Base-by-base conservation (phyloP, 1,140 invertebrate species). In the Ceratosolen fusciceps region DNA sequence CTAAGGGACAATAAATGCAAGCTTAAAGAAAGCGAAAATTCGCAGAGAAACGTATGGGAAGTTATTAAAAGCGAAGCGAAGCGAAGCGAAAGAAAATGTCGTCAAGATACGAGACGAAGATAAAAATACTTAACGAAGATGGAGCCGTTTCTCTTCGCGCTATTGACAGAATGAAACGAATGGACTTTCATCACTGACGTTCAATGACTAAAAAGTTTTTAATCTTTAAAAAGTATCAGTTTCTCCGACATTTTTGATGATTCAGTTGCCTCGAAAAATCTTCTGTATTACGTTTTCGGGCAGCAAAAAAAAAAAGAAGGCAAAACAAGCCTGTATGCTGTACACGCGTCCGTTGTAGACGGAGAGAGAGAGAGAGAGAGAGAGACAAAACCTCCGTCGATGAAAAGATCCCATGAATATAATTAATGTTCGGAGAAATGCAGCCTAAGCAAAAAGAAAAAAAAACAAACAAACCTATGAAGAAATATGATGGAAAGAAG, bases 191-290 rank as follows among this genome's bases (percentile, higher is more conserved):
- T 77, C 49, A 77, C 34, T n/a, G 37, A n/a, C 75, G 65, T 56
- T 77, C 70, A 77, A 77, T 70, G 49, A 77, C 75, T 70, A 43
- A 65, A 77, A 77, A 70, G 34, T 58, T 70, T 68, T n/a, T n/a
- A n/a, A 70, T 56, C 43, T n/a, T 70, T 77, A 77, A 77, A 77
- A 76, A 76, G 68, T 76, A 86, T 84, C 82, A 84, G 81, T 82
- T 73, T 47, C 77, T 54, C 56, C 34, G 21, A 34, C 68, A 62
- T 82, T 82, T 82, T 60, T 80, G 81, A 82, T 81, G 81, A 82
- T 70, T 65, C 74, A 54, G 65, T 68, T 26, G 56, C 74, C 76
- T 78, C 26, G 71, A 76, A 16, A 37, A 83, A 83, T 81, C 60
- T 81, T 54, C n/a, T n/a, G 10, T 74, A 2, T 29, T 47, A 8